Percentiles rank a stretch among this genome's conserved stretches.
phyloP scores from a whole-genome alignment of 1,140 invertebrate genomes.

The Drosophila truncata region DNA sequence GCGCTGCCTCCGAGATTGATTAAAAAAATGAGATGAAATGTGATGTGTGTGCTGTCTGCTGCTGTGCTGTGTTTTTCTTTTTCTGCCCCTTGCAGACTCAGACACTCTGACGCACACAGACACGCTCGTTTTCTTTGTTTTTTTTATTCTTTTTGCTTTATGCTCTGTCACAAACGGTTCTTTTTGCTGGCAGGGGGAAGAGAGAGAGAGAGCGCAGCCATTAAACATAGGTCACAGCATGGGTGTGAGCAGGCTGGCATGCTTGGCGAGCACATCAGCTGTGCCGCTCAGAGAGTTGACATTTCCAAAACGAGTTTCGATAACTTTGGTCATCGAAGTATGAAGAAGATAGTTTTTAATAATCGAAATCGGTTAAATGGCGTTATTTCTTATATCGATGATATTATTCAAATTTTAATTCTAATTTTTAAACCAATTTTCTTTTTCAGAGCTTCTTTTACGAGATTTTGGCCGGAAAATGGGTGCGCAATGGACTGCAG shows the following conservation, averaged over 20 bases:
- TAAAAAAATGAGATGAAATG: constrained; percentile 13
- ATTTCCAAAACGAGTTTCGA: constrained; percentile 28
- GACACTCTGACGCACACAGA: constrained; percentile 7
- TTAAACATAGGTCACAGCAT: constrained; percentile 44
- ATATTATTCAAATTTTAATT: not conserved
- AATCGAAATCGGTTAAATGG: constrained; percentile 4
- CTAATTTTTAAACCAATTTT: not conserved
- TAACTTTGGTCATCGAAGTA: constrained; percentile 26
- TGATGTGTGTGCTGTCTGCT: constrained; percentile 39
- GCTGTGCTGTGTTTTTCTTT: constrained; percentile 19
- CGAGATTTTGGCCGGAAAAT: constrained; percentile 96
- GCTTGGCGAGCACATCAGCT: constrained; percentile 4
- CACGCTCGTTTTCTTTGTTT: constrained; percentile 46
- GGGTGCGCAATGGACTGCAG: constrained; percentile 98
- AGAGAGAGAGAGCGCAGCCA: constrained; percentile 16
- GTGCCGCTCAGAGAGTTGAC: constrained; percentile 33
- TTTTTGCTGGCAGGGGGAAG: constrained; percentile 21
- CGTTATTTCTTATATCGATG: not conserved
- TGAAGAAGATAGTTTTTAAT: constrained; percentile 11
- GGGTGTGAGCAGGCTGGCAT: constrained; percentile 47
- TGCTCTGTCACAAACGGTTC: constrained; percentile 23
- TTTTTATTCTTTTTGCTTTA: constrained; percentile 2
- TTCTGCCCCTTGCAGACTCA: constrained; percentile 24
- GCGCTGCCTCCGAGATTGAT: constrained; percentile 33
- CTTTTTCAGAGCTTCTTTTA: constrained; percentile 94